Evolutionary conservation across 1,140 invertebrate genomes (phyloP).

Genomic region (Psix sp.): DNA sequence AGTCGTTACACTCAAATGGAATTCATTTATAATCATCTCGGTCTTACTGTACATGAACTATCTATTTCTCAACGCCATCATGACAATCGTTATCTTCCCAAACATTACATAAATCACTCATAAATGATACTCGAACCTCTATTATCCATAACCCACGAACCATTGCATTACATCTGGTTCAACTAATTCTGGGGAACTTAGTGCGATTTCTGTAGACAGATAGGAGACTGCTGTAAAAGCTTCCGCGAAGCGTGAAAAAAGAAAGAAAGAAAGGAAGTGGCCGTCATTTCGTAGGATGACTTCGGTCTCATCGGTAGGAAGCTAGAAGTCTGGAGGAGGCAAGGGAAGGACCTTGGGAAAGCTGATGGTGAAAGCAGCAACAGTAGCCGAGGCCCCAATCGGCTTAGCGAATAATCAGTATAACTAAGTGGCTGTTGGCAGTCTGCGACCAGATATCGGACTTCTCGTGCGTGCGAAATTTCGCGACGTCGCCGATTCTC

Average conservation of each 20-base stretch:
- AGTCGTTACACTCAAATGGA: no score
- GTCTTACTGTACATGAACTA: no score
- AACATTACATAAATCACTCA: no score
- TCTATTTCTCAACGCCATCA: no score
- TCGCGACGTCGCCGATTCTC: constrained; percentile 14
- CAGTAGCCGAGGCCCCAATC: constrained; percentile 60
- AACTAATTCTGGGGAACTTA: constrained; percentile 10
- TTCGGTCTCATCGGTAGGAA: constrained; percentile 42
- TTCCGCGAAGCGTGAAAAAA: constrained; percentile 44
- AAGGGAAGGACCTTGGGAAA: constrained; percentile 67
- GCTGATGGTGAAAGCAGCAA: constrained; percentile 71
- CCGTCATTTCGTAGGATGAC: constrained; percentile 48
- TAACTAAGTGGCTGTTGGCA: constrained; percentile 45
- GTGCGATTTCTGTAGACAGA: constrained; percentile 23
- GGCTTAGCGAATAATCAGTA: constrained; percentile 57
- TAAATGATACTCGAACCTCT: no score
- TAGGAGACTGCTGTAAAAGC: constrained; percentile 31
- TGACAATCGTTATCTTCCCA: no score
- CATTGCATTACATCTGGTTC: no score
- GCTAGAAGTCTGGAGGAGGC: constrained; percentile 45
- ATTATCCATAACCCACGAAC: no score
- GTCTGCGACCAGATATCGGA: constrained; percentile 60
- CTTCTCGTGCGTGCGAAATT: constrained; percentile 27
- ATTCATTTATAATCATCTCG: no score
- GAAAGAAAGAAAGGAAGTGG: constrained; percentile 55